Evolutionary conservation across 2,113 vertebrate species (phyloP), one percentile per base, ranked within the genome.

Genomic region (Perca schrenkii): DNA sequence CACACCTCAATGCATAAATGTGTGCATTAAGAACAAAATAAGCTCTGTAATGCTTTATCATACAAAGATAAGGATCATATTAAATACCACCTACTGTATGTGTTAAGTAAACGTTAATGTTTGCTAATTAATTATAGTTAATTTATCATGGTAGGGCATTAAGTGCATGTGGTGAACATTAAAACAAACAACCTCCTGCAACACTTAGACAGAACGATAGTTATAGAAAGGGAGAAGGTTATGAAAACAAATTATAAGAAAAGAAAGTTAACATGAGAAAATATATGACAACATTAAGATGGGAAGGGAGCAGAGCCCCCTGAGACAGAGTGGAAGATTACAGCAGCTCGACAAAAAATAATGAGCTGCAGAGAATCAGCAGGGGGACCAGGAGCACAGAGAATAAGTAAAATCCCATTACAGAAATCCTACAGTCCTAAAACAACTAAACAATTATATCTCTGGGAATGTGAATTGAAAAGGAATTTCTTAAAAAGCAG

Each of bases 301-400:
- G 57, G 25, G 60, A 72, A 77, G 56, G 76, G 52, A 83, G 70
- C 68, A 34, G 10, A 50, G 56, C 40, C 83, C 58, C 66, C 49
- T n/a, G 85, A 86, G 79, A 84, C 72, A 43, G 52, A 82, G 75
- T 16, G 58, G 64, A 68, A 79, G 76, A 91, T 89, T 89, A 74
- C 73, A 91, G 85, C 21, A 68, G 74, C 61, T 60, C 53, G 52
- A 83, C 74, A 85, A 82, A 90, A 40, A 90, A 84, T 89, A 91
- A 90, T 90, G 81, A 87, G 82, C 83, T 85, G 43, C 63, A 65
- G 80, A 63, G 70, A 89, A 84, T 76, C 66, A 71, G 78, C 76
- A 82, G 16, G n/a, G 31, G 73, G 77, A 70, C 68, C 8, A 22
- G 63, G 36, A 69, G 71, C 28, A 53, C 71, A 56, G 72, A 43